phyloP scores from a whole-genome alignment of 2,797 vertebrate species.

The Myotis findleyi region DNA sequence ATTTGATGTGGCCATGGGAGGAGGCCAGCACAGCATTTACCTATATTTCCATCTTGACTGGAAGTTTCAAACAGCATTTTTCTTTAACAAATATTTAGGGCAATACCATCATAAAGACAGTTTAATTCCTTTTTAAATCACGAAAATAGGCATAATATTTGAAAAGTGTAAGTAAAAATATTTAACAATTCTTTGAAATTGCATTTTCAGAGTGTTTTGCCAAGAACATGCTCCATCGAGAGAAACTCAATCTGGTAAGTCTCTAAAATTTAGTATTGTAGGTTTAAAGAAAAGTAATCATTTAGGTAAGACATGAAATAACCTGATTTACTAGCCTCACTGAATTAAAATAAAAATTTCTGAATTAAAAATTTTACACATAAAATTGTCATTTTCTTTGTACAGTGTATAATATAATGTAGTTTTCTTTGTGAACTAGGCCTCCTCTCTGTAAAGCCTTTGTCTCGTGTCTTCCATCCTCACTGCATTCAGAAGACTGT shows the following conservation, averaged over 20 bases:
- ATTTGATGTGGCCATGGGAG: not conserved
- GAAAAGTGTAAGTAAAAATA: conserved; percentile 67
- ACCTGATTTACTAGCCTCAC: not conserved
- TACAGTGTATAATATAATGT: not conserved
- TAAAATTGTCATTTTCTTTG: conserved; percentile 14
- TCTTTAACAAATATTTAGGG: conserved; percentile 23
- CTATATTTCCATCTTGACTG: not conserved
- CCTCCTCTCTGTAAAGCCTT: not conserved
- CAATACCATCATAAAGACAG: not conserved
- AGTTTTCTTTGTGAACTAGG: conserved; percentile 25
- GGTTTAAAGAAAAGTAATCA: conserved; percentile 49
- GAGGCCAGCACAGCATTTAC: not conserved
- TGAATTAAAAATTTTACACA: not conserved
- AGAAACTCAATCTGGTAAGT: conserved; percentile 52
- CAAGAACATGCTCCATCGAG: conserved; percentile 76
- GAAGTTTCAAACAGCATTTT: not conserved
- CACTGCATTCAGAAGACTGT: not conserved
- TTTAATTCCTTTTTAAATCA: conserved; percentile 68
- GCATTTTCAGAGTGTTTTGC: conserved; percentile 86
- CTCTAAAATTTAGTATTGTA: conserved; percentile 7
- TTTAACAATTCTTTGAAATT: conserved; percentile 80
- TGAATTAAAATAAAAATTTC: conserved; percentile 36
- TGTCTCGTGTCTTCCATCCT: not conserved
- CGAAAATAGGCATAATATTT: not conserved
- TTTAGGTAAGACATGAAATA: not conserved